A percentile compares a stretch with the other conserved stretches of the same genome.
Conservation (phyloP, 2,113 vertebrate species). For the Ctenodactylus gundi region DNA sequence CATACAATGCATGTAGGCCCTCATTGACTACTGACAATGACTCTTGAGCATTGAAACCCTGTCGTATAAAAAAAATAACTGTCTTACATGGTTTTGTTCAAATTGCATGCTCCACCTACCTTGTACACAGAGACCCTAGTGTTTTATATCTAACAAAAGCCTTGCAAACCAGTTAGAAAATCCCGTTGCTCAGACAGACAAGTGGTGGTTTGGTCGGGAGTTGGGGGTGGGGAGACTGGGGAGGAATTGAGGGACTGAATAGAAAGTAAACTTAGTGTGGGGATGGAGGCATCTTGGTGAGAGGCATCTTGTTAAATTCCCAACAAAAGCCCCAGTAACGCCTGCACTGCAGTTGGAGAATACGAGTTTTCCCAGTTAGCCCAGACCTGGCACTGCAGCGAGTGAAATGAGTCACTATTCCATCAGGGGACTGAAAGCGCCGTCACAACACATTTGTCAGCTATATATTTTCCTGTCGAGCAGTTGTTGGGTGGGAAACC, state of each 20-base stretch:
- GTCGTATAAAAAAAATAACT: slow-evolving; percentile 44
- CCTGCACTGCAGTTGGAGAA: neutral
- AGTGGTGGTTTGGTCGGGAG: neutral
- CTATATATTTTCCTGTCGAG: slow-evolving; percentile 67
- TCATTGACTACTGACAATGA: neutral
- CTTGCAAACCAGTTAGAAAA: neutral
- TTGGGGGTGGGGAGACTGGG: neutral
- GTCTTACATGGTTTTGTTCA: neutral
- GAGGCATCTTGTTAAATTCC: neutral
- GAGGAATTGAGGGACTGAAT: neutral
- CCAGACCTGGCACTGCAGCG: slow-evolving; percentile 1
- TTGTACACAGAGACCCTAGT: neutral
- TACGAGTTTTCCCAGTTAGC: slow-evolving; percentile 63
- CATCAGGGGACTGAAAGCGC: slow-evolving; percentile 66
- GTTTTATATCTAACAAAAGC: neutral
- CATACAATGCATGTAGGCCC: neutral
- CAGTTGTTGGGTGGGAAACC: slow-evolving; percentile 68
- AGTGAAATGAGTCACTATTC: slow-evolving; percentile 67
- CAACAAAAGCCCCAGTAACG: slow-evolving; percentile 42
- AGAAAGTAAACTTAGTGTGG: neutral
- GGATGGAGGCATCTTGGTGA: neutral
- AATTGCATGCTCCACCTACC: neutral
- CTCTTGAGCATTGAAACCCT: neutral
- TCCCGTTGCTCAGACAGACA: neutral
- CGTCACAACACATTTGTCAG: slow-evolving; percentile 65